A percentile compares a stretch with the other conserved stretches of the same genome.
Evolutionary conservation across 35 echinoderm and acorn worm species (phyloP).

Genomic region (Ptychodera flava): DNA sequence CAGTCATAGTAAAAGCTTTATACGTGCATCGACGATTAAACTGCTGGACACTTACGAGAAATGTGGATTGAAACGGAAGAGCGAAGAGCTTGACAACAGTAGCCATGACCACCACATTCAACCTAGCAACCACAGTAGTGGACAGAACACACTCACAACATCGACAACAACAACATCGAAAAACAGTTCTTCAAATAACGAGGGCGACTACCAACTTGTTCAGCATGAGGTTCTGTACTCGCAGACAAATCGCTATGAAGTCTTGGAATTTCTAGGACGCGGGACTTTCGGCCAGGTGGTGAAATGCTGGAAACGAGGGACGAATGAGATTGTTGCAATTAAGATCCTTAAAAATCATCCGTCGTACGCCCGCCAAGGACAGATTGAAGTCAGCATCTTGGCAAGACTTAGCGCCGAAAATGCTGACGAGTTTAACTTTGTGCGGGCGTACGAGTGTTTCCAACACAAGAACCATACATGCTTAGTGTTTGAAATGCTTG

Average conservation of each 20-base stretch:
- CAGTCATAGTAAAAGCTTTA: conserved; percentile 51
- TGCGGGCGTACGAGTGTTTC: conserved; percentile 95
- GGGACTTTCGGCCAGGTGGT: conserved; percentile 98
- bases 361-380: conserved; percentile 89
- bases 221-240: conserved; percentile 95
- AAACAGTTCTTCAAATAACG: conserved; percentile 69
- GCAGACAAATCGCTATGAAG: conserved; percentile 96
- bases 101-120: conserved; percentile 46
- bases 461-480: conserved; percentile 99
- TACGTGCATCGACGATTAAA: conserved; percentile 65
- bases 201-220: conserved; percentile 96
- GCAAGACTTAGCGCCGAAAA: conserved; percentile 90
- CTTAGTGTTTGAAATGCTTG: conserved; percentile 92
- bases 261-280: conserved; percentile 87
- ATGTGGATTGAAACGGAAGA: conserved; percentile 95
- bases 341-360: conserved; percentile 99
- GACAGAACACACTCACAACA: conserved; percentile 37
- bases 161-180: conserved; percentile 55
- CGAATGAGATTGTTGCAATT: conserved; percentile 97
- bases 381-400: conserved; percentile 93
- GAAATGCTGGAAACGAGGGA: conserved; percentile 99
- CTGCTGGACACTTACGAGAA: conserved; percentile 97
- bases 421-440: conserved; percentile 96
- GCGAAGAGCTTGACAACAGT: conserved; percentile 80
- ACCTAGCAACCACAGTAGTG: conserved; percentile 35